Conservation (phyloP, 2,797 vertebrate species). For the Thamnophis elegans region DNA sequence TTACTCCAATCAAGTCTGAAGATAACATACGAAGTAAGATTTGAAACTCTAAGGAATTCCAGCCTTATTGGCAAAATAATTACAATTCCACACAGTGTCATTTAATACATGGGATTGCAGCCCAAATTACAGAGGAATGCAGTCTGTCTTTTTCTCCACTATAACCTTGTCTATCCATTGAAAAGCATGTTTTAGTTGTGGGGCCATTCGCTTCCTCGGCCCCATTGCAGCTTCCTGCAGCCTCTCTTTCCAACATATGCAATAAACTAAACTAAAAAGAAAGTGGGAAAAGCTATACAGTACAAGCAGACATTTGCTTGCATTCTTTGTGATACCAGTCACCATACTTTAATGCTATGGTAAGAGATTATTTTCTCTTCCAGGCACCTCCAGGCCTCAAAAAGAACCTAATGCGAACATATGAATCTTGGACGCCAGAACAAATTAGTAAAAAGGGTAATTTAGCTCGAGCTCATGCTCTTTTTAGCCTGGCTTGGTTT, state of each 20-base stretch:
- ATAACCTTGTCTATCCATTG: neutral
- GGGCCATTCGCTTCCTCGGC: neutral
- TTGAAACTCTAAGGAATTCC: no score
- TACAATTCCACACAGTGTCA: neutral
- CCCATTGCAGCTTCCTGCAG: no score
- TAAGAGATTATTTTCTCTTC: constrained; percentile 30
- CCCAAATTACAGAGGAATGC: neutral
- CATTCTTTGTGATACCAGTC: neutral
- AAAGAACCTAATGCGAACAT: constrained; percentile 94
- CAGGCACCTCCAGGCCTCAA: constrained; percentile 95
- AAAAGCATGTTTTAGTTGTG: neutral
- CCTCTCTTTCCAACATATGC: neutral
- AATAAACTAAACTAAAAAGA: neutral
- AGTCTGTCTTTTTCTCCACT: neutral
- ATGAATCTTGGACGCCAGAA: constrained; percentile 93
- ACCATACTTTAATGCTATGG: neutral
- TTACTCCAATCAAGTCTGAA: constrained; percentile 95
- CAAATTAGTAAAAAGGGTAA: constrained; percentile 89
- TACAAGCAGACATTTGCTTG: neutral
- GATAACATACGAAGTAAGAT: constrained; percentile 91
- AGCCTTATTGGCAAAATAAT: neutral
- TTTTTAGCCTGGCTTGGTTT: constrained; percentile 97
- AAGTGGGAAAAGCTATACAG: neutral
- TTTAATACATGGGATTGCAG: neutral
- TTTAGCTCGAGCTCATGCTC: constrained; percentile 81